Conservation (phyloP, 2,113 vertebrate species). For the Cairina moschata region DNA sequence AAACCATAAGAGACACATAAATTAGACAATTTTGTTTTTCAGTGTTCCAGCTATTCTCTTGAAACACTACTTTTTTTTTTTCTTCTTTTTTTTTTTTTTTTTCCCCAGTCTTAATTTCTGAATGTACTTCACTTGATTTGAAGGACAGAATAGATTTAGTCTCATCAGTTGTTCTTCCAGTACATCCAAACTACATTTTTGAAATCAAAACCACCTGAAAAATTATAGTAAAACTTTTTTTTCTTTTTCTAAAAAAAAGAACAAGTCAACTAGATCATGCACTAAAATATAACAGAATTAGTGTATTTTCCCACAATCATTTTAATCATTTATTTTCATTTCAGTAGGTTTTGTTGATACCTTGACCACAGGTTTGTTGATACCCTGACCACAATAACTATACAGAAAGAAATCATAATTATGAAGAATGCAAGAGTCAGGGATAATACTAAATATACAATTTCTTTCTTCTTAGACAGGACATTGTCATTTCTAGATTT, state of each 20-base stretch:
- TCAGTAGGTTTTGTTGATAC: neutral
- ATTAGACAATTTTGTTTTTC: constrained; percentile 18
- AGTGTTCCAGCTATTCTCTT: neutral
- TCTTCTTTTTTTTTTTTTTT: neutral
- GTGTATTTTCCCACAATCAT: neutral
- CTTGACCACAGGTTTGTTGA: no score
- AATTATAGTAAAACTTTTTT: neutral
- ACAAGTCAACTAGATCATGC: neutral
- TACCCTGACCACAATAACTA: neutral
- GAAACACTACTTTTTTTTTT: neutral
- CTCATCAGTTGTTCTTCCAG: neutral
- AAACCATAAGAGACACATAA: constrained; percentile 2
- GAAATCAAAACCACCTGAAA: neutral
- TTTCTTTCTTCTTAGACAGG: neutral
- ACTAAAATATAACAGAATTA: neutral
- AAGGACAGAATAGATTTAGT: neutral
- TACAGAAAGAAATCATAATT: neutral
- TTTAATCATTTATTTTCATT: neutral
- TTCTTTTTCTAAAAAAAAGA: neutral
- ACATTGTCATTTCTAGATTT: neutral
- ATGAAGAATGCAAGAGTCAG: neutral
- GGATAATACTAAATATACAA: neutral
- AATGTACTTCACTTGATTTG: neutral
- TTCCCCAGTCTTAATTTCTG: constrained; percentile 14
- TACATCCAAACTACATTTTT: neutral